These are phyloP conservation scores for Distichodus sexfasciatus DNA, from an alignment of 2,797 vertebrate genomes.

Conservation along the genomic window DNA sequence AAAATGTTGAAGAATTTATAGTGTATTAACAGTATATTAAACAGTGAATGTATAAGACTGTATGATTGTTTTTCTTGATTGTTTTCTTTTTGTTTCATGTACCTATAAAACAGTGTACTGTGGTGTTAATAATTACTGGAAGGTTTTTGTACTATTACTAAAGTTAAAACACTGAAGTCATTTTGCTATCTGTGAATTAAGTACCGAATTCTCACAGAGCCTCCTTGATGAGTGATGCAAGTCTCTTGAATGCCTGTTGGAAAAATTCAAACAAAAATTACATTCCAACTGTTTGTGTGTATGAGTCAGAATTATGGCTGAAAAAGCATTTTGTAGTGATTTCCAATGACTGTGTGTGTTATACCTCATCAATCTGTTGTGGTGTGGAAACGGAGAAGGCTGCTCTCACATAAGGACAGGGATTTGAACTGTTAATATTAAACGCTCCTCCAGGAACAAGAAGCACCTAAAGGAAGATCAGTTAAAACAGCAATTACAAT, in stretches of 20 bases:
- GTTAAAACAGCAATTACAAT: background rate
- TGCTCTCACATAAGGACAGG: slow-evolving; percentile 84
- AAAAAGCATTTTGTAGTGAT: background rate
- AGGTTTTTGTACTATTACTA: too few species aligned
- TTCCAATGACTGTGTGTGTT: background rate
- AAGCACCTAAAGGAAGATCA: slow-evolving; percentile 74
- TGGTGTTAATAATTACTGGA: too few species aligned
- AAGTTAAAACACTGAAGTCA: too few species aligned
- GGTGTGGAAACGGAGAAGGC: slow-evolving; percentile 88
- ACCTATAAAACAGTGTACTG: too few species aligned
- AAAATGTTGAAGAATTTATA: too few species aligned
- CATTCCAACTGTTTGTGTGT: background rate
- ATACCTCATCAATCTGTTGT: slow-evolving; percentile 86
- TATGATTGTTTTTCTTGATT: too few species aligned
- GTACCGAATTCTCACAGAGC: slow-evolving; percentile 56
- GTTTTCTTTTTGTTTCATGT: too few species aligned
- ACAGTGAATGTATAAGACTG: too few species aligned
- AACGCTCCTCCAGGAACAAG: slow-evolving; percentile 87
- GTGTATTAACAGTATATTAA: too few species aligned
- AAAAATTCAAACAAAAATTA: background rate
- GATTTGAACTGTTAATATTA: slow-evolving; percentile 75
- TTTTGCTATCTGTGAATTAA: background rate
- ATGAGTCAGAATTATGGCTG: background rate
- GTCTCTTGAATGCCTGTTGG: slow-evolving; percentile 84
- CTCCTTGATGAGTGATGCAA: slow-evolving; percentile 86